Conservation (phyloP, 2,888 invertebrate genomes). For the Eristalinus aeneus region DNA sequence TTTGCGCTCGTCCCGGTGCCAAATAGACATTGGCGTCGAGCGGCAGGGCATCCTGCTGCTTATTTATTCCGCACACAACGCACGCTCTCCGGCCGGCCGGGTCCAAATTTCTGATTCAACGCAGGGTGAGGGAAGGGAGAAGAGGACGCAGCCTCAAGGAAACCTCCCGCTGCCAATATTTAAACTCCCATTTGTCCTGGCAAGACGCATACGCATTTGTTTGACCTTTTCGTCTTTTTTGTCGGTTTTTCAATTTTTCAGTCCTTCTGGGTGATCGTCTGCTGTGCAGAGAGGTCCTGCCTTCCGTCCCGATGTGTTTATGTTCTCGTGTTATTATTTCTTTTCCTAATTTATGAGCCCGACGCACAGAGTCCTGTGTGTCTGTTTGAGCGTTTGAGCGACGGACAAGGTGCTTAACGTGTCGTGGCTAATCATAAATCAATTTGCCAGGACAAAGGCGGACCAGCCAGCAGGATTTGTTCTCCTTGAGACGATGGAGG, state of each 20-base stretch:
- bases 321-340: constrained; percentile 42
- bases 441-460: constrained; percentile 52
- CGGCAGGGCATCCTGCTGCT: constrained; percentile 27
- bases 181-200: constrained; percentile 61
- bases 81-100: constrained; percentile 19
- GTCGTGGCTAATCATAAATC: constrained; percentile 69
- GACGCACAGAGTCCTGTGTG: background rate
- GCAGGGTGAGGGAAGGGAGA: background rate
- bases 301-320: background rate
- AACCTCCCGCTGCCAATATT: constrained; percentile 28
- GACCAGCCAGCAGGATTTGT: constrained; percentile 22
- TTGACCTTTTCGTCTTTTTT: constrained; percentile 31
- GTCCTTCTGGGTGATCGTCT: constrained; percentile 2
- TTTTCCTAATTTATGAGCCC: constrained; percentile 55
- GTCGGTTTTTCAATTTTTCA: constrained; percentile 19
- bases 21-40: constrained; percentile 59
- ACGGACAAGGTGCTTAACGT: constrained; percentile 66
- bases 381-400: constrained; percentile 46
- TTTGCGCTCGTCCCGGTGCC: constrained; percentile 51
- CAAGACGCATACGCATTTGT: constrained; percentile 3
- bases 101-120: constrained; percentile 58
- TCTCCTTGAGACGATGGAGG: background rate
- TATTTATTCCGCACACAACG: constrained; percentile 62
- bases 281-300: background rate
- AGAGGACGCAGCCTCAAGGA: constrained; percentile 4